A percentile compares a stretch with the other conserved stretches of the same genome.
Evolutionary conservation across 2,888 invertebrate genomes (phyloP).

Genomic region (Gandaritis pyraliata): DNA sequence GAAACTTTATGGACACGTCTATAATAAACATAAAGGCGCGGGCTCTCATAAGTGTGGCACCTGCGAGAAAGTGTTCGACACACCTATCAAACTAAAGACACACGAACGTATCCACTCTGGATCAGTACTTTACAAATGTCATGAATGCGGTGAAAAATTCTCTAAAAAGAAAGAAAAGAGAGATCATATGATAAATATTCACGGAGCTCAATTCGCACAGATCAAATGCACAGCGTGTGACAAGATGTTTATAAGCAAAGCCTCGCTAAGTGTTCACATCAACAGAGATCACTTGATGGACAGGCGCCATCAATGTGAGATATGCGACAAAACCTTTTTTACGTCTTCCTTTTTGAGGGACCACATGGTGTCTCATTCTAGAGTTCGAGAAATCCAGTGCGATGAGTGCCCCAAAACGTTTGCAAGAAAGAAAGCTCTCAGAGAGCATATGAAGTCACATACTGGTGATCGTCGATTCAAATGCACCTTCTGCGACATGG

Average conservation of each 20-base stretch:
- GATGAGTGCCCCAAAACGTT: constrained; percentile 48
- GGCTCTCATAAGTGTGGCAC: constrained; percentile 62
- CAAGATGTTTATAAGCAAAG: constrained; percentile 44
- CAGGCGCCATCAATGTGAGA: constrained; percentile 47
- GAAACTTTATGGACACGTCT: constrained; percentile 54
- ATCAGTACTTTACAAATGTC: constrained; percentile 56
- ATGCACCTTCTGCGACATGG: constrained; percentile 52
- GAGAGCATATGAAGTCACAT: constrained; percentile 45
- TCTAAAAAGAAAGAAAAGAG: constrained; percentile 43
- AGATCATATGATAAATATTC: constrained; percentile 35
- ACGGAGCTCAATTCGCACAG: constrained; percentile 36
- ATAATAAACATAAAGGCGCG: constrained; percentile 52
- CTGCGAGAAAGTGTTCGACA: constrained; percentile 74
- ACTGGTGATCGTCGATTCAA: constrained; percentile 43
- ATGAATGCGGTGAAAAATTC: constrained; percentile 55
- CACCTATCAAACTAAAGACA: constrained; percentile 64
- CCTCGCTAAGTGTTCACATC: constrained; percentile 47
- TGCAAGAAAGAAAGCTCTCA: constrained; percentile 44
- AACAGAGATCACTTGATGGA: constrained; percentile 61
- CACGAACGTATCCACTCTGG: constrained; percentile 68
- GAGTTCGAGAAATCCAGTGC: constrained; percentile 45
- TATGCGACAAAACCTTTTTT: constrained; percentile 52
- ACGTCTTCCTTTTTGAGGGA: constrained; percentile 45
- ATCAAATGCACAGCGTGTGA: constrained; percentile 55
- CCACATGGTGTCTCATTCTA: constrained; percentile 53